Conservation (phyloP, 2,888 invertebrate species). For the Hypsopygia costalis region DNA sequence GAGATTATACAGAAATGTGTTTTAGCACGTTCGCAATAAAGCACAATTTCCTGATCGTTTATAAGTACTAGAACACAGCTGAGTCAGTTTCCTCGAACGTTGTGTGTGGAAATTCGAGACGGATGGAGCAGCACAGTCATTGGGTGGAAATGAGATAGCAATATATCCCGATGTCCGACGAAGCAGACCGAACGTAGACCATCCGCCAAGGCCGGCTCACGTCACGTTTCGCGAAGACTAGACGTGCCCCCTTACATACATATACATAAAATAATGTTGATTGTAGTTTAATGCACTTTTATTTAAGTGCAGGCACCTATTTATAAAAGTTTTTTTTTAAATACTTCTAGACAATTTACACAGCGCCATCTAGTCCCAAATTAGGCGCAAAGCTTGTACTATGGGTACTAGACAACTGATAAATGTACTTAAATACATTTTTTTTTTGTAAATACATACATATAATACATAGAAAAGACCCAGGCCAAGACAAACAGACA, state of each 20-base stretch:
- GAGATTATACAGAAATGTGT: slow-evolving; percentile 30
- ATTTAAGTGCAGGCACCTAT: too few relatives aligned
- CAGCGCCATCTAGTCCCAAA: too few relatives aligned
- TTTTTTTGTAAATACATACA: too few relatives aligned
- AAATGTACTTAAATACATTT: too few relatives aligned
- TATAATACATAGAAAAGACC: too few relatives aligned
- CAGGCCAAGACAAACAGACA: too few relatives aligned
- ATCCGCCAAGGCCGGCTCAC: slow-evolving; percentile 72
- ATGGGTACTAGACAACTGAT: too few relatives aligned
- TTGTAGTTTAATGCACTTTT: slow-evolving; percentile 55
- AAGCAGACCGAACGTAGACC: slow-evolving; percentile 52
- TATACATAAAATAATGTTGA: too few relatives aligned
- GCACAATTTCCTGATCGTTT: slow-evolving; percentile 32
- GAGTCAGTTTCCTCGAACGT: slow-evolving; percentile 68
- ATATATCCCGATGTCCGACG: slow-evolving; percentile 43
- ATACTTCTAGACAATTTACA: too few relatives aligned
- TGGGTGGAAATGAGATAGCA: slow-evolving; percentile 59
- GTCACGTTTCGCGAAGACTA: slow-evolving; percentile 72
- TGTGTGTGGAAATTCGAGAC: slow-evolving; percentile 68
- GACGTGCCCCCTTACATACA: slow-evolving; percentile 56
- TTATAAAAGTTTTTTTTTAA: too few relatives aligned
- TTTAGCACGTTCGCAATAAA: slow-evolving; percentile 34
- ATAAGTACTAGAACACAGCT: slow-evolving; percentile 40
- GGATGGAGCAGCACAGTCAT: slow-evolving; percentile 51
- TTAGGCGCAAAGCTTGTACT: too few relatives aligned